Evolutionary conservation across 2,888 invertebrate species (phyloP), one percentile per base, ranked within the genome.

Genomic region (Melanchra persicariae): DNA sequence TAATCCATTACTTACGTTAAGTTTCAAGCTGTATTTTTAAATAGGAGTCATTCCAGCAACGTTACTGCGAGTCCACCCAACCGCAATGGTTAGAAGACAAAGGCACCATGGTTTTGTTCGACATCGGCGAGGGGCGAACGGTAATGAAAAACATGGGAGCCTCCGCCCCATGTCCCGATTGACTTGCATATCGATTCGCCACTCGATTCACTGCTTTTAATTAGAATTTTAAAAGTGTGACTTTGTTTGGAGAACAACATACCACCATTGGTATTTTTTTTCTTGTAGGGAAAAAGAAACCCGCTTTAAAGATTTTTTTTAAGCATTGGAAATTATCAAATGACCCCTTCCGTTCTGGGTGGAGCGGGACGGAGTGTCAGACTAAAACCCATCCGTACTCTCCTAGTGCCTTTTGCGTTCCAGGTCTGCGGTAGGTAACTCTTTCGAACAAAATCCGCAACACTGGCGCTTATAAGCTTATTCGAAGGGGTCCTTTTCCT

Each of bases 81-180:
- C 81, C 81, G 84, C 87, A 72, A 87, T 89, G 93, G 92, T 93
- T 92, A 91, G 87, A 88, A 93, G 91, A 94, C 94, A 95, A 94
- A 92, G 88, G 90, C 77, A 79, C 81, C 79, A 84, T 84, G 91
- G 92, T 92, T 93, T 92, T 91, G 92, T 91, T 91, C 89, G 87
- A 82, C 87, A 89, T 79, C 76, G 78, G 73, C 79, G 84, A 82
- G 81, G 83, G 85, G 87, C 85, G 88, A 54, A 83, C 87, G 90
- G 91, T 94, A 95, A 95, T 95, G 95, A 94, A 94, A 95, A 95
- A 94, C 93, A 92, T 91, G 90, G 90, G 88, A 85, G 78, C 83
- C 83, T 78, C 79, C 83, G 64, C 88, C 87, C 86, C 84, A 64
- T 83, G 81, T 81, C 83, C 83, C 83, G 83, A 83, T 74, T 85